phyloP scores from a whole-genome alignment of 2,113 vertebrate species.

The Brachypodius melanocephalos region DNA sequence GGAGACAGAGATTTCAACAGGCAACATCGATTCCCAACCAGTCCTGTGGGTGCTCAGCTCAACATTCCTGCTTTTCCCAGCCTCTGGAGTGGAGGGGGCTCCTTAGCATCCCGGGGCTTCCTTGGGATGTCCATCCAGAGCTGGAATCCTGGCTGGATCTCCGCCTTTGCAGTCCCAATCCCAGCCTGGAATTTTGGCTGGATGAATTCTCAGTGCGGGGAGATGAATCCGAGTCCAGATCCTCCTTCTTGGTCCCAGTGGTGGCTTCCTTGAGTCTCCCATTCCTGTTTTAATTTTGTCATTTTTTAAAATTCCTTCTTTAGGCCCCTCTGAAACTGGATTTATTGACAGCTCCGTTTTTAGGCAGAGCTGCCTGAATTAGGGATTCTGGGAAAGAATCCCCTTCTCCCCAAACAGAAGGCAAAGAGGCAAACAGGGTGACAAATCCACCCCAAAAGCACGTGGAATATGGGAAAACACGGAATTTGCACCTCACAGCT shows the following conservation, averaged over 20 bases:
- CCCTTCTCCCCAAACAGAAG: not conserved
- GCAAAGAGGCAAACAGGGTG: not conserved
- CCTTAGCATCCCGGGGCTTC: not conserved
- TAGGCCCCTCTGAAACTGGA: not conserved
- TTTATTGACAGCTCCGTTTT: accelerated
- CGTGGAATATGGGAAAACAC: not conserved
- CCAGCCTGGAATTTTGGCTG: not conserved
- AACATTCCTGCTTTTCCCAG: not conserved
- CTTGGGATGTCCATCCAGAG: accelerated
- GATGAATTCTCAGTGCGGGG: not conserved
- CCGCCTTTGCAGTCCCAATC: not conserved
- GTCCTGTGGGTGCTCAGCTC: not conserved
- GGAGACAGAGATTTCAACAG: not conserved
- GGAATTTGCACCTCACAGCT: not conserved
- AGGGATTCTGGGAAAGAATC: not conserved
- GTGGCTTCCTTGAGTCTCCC: not conserved
- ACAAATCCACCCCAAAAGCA: not conserved
- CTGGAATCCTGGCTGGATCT: not conserved
- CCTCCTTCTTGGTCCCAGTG: not conserved
- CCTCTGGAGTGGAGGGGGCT: not conserved
- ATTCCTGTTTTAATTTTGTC: not conserved
- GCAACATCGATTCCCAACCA: not conserved
- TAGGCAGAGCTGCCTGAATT: not conserved
- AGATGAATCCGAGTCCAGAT: not conserved
- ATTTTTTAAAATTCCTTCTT: not conserved